Base-by-base conservation (phyloP, 2,888 invertebrate species). In the Tipula confusa region DNA sequence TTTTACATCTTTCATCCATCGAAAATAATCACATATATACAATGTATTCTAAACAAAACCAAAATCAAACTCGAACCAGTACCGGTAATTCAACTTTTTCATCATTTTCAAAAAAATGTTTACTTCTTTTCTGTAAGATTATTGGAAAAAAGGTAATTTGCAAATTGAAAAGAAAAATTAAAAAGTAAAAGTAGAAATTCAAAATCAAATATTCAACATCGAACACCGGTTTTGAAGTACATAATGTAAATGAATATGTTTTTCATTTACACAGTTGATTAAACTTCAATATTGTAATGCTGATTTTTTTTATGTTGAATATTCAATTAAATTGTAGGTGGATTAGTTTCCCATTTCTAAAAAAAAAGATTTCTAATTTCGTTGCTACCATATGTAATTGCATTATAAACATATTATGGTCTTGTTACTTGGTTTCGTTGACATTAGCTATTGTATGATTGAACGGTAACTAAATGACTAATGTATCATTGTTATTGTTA, bases 131-230 rank as follows among this genome's bases (percentile, higher is more conserved):
- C 6, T 2, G 43, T 43, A 64, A 24, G 64, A 64, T 24, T 64
- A 64, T 64, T 64, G 24, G 11, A 64, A 64, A n/a, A 43, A 64
- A 64, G 64, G 64, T 64, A 64, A 64, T 2, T 18, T 64, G 64
- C 64, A 64, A 64, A 24, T 24, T n/a, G n/a, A 24, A 43, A 43
- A 15, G 6, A 5, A 15, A 43, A 43, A 15, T 7, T 4, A 43
- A 64, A 64, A 64, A 64, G 64, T 64, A 64, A 64, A 64, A 64
- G 64, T 64, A 24, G 64, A 64, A 64, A 64, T 64, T 24, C n/a
- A 64, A 64, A 64, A 15, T n/a, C n/a, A 2, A n/a, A n/a, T 43
- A 43, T 43, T 43, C 2, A 43, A n/a, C 13, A n/a, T 2, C 43
- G 9, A 38, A 38, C 43, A 43, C 1, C 4, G n/a, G n/a, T 43